Evolutionary conservation across 2,888 invertebrate genomes (phyloP), one percentile per base, ranked within the genome.

Genomic region (Cyrtodaria siliqua): DNA sequence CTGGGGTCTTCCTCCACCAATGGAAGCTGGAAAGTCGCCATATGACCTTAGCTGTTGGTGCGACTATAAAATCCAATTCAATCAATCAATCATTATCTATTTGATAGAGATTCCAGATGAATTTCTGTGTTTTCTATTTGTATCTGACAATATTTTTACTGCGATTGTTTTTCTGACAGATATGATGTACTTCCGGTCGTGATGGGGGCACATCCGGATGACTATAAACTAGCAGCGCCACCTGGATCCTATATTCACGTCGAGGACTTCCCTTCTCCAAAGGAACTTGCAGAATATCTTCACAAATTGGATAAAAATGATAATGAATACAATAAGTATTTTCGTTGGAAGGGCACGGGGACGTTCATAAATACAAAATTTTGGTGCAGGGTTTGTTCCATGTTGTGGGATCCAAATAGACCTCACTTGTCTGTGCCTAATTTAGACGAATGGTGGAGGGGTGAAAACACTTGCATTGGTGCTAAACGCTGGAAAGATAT

Each of bases 161-260:
- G 12, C 9, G 14, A 56, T n/a, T 71, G 8, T 55, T 68, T 29
- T 16, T 50, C 40, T 82, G 81, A 38, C 77, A 96, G 96, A 69
- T 95, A 96, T 86, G 96, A 97, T 92, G 96, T 97, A 47, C 93
- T 98, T 83, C 98, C 98, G 0, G 97, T 98, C 84, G 98, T 97
- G 70, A 98, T 98, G 98, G 98, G 98, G 1, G 98, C 97, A 0
- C 95, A 97, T 64, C 97, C 97, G 1, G 96, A 96, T 74, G 98
- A 98, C 92, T 99, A 98, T 93, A 96, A 96, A 78, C 95, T 96
- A 55, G 95, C 95, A 83, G 97, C 98, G 6, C 98, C 98, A 0
- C 95, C 96, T 91, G 96, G 97, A 86, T 98, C 98, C 1, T 98
- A 97, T 93, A 96, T 98, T 68, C 98, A 98, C 93, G 97, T 98